phyloP scores from a whole-genome alignment of 2,888 invertebrate genomes.

The Orchesella flavescens region DNA sequence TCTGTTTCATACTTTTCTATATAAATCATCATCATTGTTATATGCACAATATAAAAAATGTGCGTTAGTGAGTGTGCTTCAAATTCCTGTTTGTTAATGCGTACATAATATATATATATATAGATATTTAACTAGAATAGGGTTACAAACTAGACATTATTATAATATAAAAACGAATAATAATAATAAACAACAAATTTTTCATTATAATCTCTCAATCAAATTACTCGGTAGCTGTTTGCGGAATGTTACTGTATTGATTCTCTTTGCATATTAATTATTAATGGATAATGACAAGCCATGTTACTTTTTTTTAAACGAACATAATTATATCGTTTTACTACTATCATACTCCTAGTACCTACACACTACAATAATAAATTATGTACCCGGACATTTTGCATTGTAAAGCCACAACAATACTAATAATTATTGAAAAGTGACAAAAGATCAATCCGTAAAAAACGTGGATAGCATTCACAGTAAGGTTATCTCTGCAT shows the following conservation, averaged over 20 bases:
- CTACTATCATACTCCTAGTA: too few relatives aligned
- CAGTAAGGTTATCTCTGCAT: neutral
- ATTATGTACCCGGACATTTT: neutral
- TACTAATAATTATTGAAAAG: neutral
- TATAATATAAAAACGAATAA: slow-evolving; percentile 7
- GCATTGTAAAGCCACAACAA: slow-evolving; percentile 27
- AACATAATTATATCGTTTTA: too few relatives aligned
- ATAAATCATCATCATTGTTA: slow-evolving; percentile 17
- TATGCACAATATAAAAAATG: slow-evolving; percentile 13
- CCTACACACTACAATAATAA: neutral
- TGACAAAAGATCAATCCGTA: slow-evolving; percentile 12
- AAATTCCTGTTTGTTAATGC: slow-evolving; percentile 31
- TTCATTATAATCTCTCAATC: neutral
- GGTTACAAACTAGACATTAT: neutral
- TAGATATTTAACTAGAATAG: neutral
- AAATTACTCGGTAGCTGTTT: neutral
- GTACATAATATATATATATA: slow-evolving; percentile 5
- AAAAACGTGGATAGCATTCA: neutral
- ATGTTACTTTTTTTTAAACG: neutral
- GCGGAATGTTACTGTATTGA: slow-evolving; percentile 12
- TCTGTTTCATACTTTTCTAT: slow-evolving; percentile 60
- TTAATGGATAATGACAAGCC: too few relatives aligned
- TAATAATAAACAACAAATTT: slow-evolving; percentile 15
- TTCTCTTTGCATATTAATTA: neutral
- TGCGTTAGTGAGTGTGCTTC: slow-evolving; percentile 31